Base-by-base conservation (phyloP, 2,113 vertebrate genomes). In the Chaetodon auriga region DNA sequence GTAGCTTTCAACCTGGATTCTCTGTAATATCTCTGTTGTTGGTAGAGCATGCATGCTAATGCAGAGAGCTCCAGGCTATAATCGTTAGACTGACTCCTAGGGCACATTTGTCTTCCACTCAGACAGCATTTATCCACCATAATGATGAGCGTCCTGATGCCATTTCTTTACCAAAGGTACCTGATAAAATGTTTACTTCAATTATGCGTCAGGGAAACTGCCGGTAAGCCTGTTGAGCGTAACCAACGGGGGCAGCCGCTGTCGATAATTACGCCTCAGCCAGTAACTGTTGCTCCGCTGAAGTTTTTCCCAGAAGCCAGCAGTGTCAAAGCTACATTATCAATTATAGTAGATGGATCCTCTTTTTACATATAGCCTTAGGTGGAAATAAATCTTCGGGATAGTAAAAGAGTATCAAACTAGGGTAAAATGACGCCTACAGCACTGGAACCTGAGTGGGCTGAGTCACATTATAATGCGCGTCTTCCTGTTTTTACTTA, bases 151-250 rank as follows among this genome's bases (percentile, higher is more conserved):
- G 15, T 38, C 62, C 68, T 25, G 60, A 60, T 78, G 74, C 57
- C 53, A 53, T 72, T 84, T 72, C 64, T 87, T 88, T 85, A 85
- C 82, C 75, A 85, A 80, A 81, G 75, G 61, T 62, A 76, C 71
- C 84, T 87, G 87, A 90, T 89, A 85, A 90, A 90, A 86, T 89
- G 91, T 92, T 91, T 91, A 90, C 79, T 82, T 81, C 72, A 57
- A 90, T 81, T 83, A 85, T 51, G 84, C 87, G 81, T 84, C 15
- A 7, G 85, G 87, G 87, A 87, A 87, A 79, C 41, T 71, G 79
- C 72, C 6, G 8, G 62, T 86, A 68, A 84, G 70, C 82, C 72
- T 73, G 88, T 89, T 83, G 82, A 88, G 88, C 25, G n/a, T 66
- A 84, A 90, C 80, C 80, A 81, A 79, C 71, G 16, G 88, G 75